Evolutionary conservation across 2,113 vertebrate species (phyloP).

Genomic region (Thermophis baileyi): DNA sequence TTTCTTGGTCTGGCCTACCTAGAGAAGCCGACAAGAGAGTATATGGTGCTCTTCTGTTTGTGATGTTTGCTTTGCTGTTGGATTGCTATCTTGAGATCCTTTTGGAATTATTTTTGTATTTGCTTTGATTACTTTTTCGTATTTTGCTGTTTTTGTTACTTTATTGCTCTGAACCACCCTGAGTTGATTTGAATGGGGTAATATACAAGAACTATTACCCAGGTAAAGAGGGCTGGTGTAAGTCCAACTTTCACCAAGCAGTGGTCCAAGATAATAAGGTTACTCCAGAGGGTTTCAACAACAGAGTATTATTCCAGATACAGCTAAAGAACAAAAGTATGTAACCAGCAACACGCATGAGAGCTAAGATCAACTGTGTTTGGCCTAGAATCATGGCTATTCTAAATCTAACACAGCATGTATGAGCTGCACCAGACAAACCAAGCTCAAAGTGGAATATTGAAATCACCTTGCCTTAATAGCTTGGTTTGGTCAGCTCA

Average conservation of each 20-base stretch:
- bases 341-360: background rate
- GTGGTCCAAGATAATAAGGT: background rate
- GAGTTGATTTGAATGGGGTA: background rate
- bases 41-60: background rate
- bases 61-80: background rate
- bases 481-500: background rate
- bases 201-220: background rate
- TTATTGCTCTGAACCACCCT: background rate
- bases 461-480: background rate
- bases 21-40: background rate
- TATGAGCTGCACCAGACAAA: background rate
- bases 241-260: background rate
- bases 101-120: background rate
- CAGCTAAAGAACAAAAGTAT: background rate
- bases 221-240: background rate
- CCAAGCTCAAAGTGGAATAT: background rate
- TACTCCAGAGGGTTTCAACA: background rate
- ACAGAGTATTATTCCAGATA: background rate
- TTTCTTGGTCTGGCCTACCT: background rate
- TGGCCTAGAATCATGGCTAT: background rate
- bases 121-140: background rate
- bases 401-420: background rate
- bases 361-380: background rate
- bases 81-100: background rate
- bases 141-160: background rate